Conservation (phyloP, 2,888 invertebrate species). For the Melieria omissa region DNA sequence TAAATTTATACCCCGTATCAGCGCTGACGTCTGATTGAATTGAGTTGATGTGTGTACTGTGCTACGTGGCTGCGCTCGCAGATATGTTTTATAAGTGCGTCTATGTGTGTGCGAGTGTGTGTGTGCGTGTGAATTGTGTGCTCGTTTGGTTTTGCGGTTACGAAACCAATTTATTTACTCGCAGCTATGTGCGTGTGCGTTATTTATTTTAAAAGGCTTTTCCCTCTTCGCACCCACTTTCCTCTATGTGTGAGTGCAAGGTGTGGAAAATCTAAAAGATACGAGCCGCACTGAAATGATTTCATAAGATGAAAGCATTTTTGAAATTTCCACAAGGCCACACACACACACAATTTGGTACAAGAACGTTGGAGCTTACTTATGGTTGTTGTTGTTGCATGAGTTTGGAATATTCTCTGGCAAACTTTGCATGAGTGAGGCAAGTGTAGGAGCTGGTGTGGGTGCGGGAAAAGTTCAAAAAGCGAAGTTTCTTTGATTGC, state of each 20-base stretch:
- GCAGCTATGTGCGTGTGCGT: conserved; percentile 26
- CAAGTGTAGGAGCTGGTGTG: too few species aligned
- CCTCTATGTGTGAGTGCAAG: conserved; percentile 12
- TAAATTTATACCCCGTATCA: conserved; percentile 20
- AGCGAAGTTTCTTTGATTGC: conserved; percentile 7
- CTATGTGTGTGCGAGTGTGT: conserved; percentile 38
- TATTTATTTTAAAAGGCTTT: conserved; percentile 35
- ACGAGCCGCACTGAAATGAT: conserved; percentile 44
- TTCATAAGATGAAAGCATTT: conserved; percentile 54
- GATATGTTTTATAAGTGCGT: too few species aligned
- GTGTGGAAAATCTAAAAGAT: conserved; percentile 50
- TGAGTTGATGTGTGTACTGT: conserved; percentile 50
- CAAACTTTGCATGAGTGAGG: too few species aligned
- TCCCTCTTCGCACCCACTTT: too few species aligned
- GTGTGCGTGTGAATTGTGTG: conserved; percentile 25
- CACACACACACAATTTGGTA: conserved; percentile 7
- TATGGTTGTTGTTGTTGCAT: not conserved
- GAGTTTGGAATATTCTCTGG: too few species aligned
- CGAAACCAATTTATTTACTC: conserved; percentile 63
- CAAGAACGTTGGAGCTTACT: not conserved
- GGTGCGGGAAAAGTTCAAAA: not conserved
- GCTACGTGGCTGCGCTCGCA: too few species aligned
- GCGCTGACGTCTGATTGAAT: conserved; percentile 61
- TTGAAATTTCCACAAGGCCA: conserved; percentile 23
- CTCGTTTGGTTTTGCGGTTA: conserved; percentile 60